Conservation (phyloP, 2,113 vertebrate species). For the Glareola pratincola region DNA sequence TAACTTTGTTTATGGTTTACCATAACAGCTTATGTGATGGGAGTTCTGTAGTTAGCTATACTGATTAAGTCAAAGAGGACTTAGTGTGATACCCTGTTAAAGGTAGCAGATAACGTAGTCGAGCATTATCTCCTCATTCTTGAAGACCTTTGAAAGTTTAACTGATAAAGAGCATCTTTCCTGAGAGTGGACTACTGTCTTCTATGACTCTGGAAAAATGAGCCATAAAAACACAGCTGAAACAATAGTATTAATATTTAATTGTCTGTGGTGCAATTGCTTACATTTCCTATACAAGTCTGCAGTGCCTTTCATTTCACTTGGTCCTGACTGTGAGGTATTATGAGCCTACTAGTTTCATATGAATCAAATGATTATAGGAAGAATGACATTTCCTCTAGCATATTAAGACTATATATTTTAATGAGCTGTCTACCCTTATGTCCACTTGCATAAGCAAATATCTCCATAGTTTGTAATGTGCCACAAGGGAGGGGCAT, state of each 20-base stretch:
- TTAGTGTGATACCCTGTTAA: not conserved
- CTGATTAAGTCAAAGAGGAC: not conserved
- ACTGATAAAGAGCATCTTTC: not conserved
- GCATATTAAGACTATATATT: not conserved
- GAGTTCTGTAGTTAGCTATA: not conserved
- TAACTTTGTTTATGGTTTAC: not conserved
- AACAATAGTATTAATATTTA: not conserved
- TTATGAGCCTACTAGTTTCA: not conserved
- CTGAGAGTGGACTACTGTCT: not conserved
- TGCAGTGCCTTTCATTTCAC: not conserved
- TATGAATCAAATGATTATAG: not conserved
- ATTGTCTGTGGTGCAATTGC: not conserved
- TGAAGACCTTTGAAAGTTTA: not conserved
- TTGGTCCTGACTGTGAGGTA: not conserved
- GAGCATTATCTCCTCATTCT: not conserved
- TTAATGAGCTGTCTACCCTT: not conserved
- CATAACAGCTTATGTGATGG: not conserved
- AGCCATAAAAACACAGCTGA: not conserved
- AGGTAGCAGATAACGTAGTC: not conserved
- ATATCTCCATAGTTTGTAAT: not conserved
- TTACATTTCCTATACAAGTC: not conserved
- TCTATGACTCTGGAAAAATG: not conserved
- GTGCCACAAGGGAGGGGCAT: not conserved
- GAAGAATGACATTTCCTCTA: not conserved
- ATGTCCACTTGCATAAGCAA: not conserved